Evolutionary conservation across 2,797 vertebrate genomes (phyloP), one percentile per base, ranked within the genome.

Genomic region (Jordanella pulchra): DNA sequence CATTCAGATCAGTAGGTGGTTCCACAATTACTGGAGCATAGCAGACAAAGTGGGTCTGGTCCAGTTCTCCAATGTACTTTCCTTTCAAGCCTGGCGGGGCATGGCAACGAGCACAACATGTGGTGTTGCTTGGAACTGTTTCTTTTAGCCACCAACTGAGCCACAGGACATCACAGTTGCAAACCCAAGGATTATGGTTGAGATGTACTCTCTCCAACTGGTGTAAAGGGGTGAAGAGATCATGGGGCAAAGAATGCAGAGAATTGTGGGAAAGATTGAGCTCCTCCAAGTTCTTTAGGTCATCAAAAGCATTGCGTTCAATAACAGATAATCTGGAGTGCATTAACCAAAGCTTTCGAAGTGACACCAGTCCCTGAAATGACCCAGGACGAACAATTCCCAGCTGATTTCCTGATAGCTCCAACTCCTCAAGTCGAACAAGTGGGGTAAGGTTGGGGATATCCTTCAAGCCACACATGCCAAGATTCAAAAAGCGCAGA

Each of bases 81-180:
- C 97, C 97, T 73, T 98, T 96, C 61, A 97, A 78, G 7, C 91
- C 95, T 0, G 97, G 96, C 0, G 97, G 97, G 0, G 97, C 96
- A 73, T 98, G 97, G 88, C 97, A 99, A 10, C 97, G 96, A 12
- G 97, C 97, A 18, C 97, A 99, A 90, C 97, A 99, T 1, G 97
- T 99, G 21, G 97, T 98, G 92, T 99, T 99, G 84, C 95, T 97
- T 7, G 97, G 97, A 77, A 98, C 97, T 0, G 97, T 98, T 92
- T 99, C 97, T 78, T 97, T 94, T 27, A 99, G 90, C 97, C 97
- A 99, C 97, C 97, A 99, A 75, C 97, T 98, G 3, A 99, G 92
- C 97, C 97, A 99, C 1, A 99, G 93, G 13, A 99, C 96, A 28
- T 99, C 97, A 53, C 97, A 99, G 87, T 98, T 98, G 93, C 97